phyloP scores from a whole-genome alignment of 1,140 invertebrate genomes.

The Euwallacea similis region DNA sequence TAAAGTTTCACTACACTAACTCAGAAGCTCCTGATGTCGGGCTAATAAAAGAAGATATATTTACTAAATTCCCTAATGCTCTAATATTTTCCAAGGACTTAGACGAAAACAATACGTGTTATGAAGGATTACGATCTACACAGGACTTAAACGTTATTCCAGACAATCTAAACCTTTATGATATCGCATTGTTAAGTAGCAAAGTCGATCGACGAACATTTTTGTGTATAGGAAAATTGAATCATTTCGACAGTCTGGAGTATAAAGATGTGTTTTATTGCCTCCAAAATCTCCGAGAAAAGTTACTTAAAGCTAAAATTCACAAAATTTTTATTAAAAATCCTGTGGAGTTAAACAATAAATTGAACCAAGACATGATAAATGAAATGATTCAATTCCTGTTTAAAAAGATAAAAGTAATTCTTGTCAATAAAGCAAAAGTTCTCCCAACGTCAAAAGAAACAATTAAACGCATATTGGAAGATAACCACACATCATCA shows the following conservation, averaged over 20 bases:
- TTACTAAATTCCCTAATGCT: slow-evolving; percentile 39
- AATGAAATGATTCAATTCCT: slow-evolving; percentile 14
- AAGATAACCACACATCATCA: slow-evolving; percentile 16
- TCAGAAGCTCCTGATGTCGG: slow-evolving; percentile 35
- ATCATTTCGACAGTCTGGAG: slow-evolving; percentile 44
- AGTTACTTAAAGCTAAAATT: slow-evolving; percentile 3
- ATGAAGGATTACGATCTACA: slow-evolving; percentile 30
- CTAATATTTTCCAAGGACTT: slow-evolving; percentile 46
- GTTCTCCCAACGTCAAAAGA: slow-evolving; percentile 5
- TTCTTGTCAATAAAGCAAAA: slow-evolving; percentile 21
- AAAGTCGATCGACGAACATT: slow-evolving; percentile 40
- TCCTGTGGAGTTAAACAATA: not conserved
- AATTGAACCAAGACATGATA: slow-evolving; percentile 23
- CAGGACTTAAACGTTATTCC: slow-evolving; percentile 37
- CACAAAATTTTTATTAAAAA: slow-evolving; percentile 27
- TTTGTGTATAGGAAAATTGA: slow-evolving; percentile 39
- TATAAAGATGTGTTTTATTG: slow-evolving; percentile 47
- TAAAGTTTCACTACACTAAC: slow-evolving; percentile 46
- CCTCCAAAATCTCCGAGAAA: slow-evolving; percentile 37
- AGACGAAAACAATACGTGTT: slow-evolving; percentile 43
- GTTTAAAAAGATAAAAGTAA: slow-evolving; percentile 19
- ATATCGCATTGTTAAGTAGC: slow-evolving; percentile 25
- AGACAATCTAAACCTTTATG: slow-evolving; percentile 30
- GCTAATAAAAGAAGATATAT: slow-evolving; percentile 42
- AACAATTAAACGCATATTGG: slow-evolving; percentile 15